Evolutionary conservation across 2,797 vertebrate species (phyloP), one percentile per base, ranked within the genome.

Genomic region (Nyctalus aviator): DNA sequence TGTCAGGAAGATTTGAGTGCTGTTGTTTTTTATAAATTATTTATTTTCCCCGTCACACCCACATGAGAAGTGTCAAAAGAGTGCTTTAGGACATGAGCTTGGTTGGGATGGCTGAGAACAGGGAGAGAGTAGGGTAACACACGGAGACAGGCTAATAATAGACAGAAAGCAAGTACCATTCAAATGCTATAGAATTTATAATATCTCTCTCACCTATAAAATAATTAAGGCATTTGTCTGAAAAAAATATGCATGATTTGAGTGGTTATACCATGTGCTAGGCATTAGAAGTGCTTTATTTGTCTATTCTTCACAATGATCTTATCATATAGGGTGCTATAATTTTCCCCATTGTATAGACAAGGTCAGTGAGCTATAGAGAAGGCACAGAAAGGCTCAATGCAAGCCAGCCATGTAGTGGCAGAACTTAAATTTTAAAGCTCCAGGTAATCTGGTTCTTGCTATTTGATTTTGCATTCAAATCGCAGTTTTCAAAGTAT

Each of bases 51-150:
- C 76, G 53, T 41, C 1, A 2, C 2, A 55, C 8, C 32, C 25
- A 27, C 0, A 1, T 17, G 3, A 55, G 23, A 79, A 75, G 23
- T 0, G 1, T 6, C 9, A 18, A 48, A 30, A 41, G 2, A 35
- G 17, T 12, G 3, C 17, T 79, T 12, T 23, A 25, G 21, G 27
- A 6, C 8, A 50, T 41, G 32, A n/a, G 17, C 1, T 1, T 11
- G 27, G 2, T 4, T 13, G 35, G 1, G 25, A 53, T 50, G 25
- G 6, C 50, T 81, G 32, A 50, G 53, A 8, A 57, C 35, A n/a
- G 4, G 14, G 27, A 27, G 12, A 23, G 1, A 8, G 2, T 15
- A 35, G 2, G 7, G 44, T 15, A 13, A 13, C 0, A 0, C 9
- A 20, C 17, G 6, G 13, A 84, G 41, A 25, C 12, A 35, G 18